Percentiles rank a stretch among this genome's conserved stretches.
phyloP scores from a whole-genome alignment of 1,140 invertebrate species.

The Lepeophtheirus salmonis region DNA sequence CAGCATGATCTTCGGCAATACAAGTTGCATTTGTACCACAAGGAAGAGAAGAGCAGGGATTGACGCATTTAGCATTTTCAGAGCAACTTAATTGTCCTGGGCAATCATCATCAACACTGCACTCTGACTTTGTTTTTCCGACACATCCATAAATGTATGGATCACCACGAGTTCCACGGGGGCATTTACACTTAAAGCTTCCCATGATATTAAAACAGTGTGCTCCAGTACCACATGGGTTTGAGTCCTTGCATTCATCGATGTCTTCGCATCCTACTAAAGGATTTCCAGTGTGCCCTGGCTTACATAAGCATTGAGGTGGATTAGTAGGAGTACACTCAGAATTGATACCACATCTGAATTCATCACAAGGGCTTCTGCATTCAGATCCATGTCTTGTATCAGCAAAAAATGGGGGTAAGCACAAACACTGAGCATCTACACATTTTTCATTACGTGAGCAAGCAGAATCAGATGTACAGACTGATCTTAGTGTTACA shows the following conservation, averaged over 20 bases:
- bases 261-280: conserved; percentile 41
- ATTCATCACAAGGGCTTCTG: conserved; percentile 67
- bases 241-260: conserved; percentile 46
- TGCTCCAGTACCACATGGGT: conserved; percentile 61
- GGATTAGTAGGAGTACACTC: conserved; percentile 74
- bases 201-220: conserved; percentile 65
- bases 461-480: conserved; percentile 59
- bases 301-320: conserved; percentile 62
- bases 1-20: conserved; percentile 64
- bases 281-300: conserved; percentile 63
- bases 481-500: conserved; percentile 46
- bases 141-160: conserved; percentile 47
- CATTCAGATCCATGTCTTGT: conserved; percentile 55
- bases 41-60: conserved; percentile 50
- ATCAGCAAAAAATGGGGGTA: conserved; percentile 66
- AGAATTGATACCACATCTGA: conserved; percentile 73
- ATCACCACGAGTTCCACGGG: conserved; percentile 55
- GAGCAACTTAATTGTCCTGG: conserved; percentile 54
- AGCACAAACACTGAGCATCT: conserved; percentile 68
- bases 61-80: conserved; percentile 46
- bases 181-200: conserved; percentile 50
- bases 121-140: conserved; percentile 35
- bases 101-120: conserved; percentile 50
- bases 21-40: conserved; percentile 69
- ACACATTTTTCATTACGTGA: conserved; percentile 68